Evolutionary conservation across 92 coral and sea anemone species (phyloP).

Genomic region (Porites evermanni): DNA sequence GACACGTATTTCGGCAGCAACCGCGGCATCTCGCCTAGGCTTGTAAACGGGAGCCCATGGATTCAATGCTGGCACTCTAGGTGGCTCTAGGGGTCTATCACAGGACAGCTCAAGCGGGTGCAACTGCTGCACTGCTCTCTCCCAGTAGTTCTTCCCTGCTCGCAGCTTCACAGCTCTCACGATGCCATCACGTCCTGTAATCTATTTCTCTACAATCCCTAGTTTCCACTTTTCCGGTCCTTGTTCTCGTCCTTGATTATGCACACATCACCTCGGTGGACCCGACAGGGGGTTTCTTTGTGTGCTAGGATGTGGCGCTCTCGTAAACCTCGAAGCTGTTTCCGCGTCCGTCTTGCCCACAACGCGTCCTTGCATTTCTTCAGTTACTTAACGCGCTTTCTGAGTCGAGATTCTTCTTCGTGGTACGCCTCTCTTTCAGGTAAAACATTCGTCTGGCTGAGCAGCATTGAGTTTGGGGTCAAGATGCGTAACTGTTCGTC

Average conservation of each 20-base stretch:
- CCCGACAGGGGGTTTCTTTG: neutral
- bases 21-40: neutral
- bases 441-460: slow-evolving; percentile 1
- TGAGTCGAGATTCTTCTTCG: slow-evolving; percentile 8
- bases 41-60: neutral
- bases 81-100: neutral
- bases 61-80: neutral
- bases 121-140: neutral
- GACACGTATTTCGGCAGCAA: neutral
- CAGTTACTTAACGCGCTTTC: neutral
- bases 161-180: neutral
- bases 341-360: neutral
- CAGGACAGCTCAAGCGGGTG: slow-evolving; percentile 8
- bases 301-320: neutral
- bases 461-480: neutral
- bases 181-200: neutral
- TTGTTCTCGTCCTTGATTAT: neutral
- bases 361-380: slow-evolving; percentile 12
- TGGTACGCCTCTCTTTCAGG: slow-evolving; percentile 2
- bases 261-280: neutral
- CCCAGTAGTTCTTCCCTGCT: neutral
- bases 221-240: slow-evolving; percentile 18
- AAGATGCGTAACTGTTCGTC: neutral
- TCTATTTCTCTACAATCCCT: neutral
- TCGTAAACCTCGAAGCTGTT: neutral